Evolutionary conservation across 1,140 invertebrate genomes (phyloP), one percentile per base, ranked within the genome.

Genomic region (Plodia interpunctella): DNA sequence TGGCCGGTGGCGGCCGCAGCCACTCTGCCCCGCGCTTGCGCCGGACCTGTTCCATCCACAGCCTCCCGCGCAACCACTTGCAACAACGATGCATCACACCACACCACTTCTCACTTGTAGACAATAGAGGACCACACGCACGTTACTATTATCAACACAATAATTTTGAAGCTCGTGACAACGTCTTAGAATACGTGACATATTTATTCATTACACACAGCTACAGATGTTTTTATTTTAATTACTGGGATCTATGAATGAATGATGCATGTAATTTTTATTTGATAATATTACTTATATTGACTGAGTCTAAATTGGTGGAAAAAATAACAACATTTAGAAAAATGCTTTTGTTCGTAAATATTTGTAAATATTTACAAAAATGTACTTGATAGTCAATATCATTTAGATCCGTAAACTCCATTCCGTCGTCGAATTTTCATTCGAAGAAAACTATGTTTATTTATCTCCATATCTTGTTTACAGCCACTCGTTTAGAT

Each of bases 1-100:
- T 62, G 66, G 72, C 69, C 71, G 71, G 61, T 64, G 72, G 72
- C 77, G 77, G 70, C 74, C 75, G 78, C 76, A 74, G 75, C 72
- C 63, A 74, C 70, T 84, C 77, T 80, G 81, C 81, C 83, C 81
- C 85, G 85, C 83, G 85, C 83, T 70, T 86, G 83, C 80, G 83
- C 70, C 74, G 74, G 78, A 83, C 85, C 81, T 71, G 83, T 82
- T 80, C 77, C 68, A 8, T 8, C 30, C 67, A 56, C 72, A 72
- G 71, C 76, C 71, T 76, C 74, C 74, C 75, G 70, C 73, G 56
- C 56, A 30, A 11, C 20, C 51, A 53, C 51, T 25, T 53, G 51
- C 51, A 53, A 53, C 51, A 25, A 9, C 51, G 51, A 25, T 53
- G 51, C 51, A 53, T 20, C 44, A 28, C 57, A 53, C 51, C 44